Evolutionary conservation across 2,113 vertebrate species (phyloP), one percentile per base, ranked within the genome.

Genomic region (Ptilorrhoa leucosticta): DNA sequence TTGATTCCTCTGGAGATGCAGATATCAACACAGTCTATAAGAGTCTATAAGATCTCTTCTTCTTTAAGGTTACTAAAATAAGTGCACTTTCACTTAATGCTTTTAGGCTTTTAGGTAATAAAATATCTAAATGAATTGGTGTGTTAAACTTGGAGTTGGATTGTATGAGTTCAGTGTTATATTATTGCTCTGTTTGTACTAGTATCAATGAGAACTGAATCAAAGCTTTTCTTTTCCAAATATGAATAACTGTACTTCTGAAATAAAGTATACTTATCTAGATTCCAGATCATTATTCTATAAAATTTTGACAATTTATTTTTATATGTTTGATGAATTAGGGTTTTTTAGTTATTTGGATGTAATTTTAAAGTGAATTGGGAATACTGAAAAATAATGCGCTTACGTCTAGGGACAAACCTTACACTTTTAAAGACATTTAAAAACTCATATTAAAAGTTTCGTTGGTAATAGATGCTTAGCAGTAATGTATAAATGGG

Each of bases 1-100:
- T 96, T 97, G 96, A 98, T 98, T 98, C 94, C 97, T 98, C 97
- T 97, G 91, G 97, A 98, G 97, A 97, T 97, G 92, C 93, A 92
- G 83, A 88, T 97, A 96, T 93, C 96, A 95, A 96, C 73, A 96
- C 65, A 78, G n/a, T n/a, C n/a, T n/a, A n/a, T n/a, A n/a, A n/a
- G n/a, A 83, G 83, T 83, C 68, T 97, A 2, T 78, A 96, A 92
- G 93, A 96, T 95, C 92, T 96, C 8, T 2, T 96, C 80, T 97
- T 90, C 81, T 96, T 94, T 95, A 95, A 97, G 78, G 44, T 96
- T 97, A 93, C 69, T 85, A 50, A 96, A 98, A 97, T 96, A 95
- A 97, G 94, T 96, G 82, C 61, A 94, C 93, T 97, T 97, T 95
- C 84, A 95, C 83, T 83, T 94, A 95, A 95, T 95, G 89, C 68